Percentiles rank a stretch among this genome's conserved stretches.
These are phyloP conservation scores for Drosophila borborema DNA, from an alignment of 2,888 invertebrate genomes.

Conservation along the genomic window DNA sequence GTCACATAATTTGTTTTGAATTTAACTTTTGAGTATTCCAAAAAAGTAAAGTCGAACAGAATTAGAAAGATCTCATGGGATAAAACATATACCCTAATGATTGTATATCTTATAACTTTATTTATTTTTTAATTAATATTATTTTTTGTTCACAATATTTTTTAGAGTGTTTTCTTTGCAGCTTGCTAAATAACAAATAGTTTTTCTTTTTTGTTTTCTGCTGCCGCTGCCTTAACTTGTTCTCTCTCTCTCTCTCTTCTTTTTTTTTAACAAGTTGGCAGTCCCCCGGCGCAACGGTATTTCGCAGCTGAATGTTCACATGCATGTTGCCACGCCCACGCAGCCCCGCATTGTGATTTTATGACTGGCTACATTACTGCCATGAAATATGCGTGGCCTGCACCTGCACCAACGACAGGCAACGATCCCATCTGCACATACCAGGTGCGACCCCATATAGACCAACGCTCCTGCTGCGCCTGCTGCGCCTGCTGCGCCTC, in stretches of 20 bases:
- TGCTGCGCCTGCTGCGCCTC: neutral
- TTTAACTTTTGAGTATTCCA: no score
- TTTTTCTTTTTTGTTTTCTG: neutral
- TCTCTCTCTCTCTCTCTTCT: neutral
- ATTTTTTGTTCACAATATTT: neutral
- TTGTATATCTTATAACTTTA: no score
- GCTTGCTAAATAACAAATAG: slow-evolving; percentile 17
- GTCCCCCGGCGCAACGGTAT: slow-evolving; percentile 1
- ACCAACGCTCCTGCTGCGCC: neutral
- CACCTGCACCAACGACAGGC: slow-evolving; percentile 42
- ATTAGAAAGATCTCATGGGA: no score
- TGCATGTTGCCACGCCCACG: slow-evolving; percentile 66
- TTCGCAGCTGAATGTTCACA: slow-evolving; percentile 61
- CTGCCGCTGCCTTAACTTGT: neutral
- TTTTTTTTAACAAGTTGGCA: slow-evolving; percentile 58
- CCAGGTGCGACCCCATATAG: slow-evolving; percentile 7
- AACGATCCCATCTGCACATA: slow-evolving; percentile 7
- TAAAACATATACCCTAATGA: no score
- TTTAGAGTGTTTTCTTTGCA: slow-evolving; percentile 9
- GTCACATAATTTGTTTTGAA: no score
- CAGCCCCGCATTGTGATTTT: slow-evolving; percentile 74
- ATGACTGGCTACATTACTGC: slow-evolving; percentile 81
- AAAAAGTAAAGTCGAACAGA: no score
- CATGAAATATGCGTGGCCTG: slow-evolving; percentile 76
- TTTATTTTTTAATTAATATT: slow-evolving; percentile 3